A percentile compares a stretch with the other conserved stretches of the same genome.
These are phyloP conservation scores for Pseudomyrmex dendroicus DNA, from an alignment of 1,140 invertebrate genomes.

Conservation along the genomic window DNA sequence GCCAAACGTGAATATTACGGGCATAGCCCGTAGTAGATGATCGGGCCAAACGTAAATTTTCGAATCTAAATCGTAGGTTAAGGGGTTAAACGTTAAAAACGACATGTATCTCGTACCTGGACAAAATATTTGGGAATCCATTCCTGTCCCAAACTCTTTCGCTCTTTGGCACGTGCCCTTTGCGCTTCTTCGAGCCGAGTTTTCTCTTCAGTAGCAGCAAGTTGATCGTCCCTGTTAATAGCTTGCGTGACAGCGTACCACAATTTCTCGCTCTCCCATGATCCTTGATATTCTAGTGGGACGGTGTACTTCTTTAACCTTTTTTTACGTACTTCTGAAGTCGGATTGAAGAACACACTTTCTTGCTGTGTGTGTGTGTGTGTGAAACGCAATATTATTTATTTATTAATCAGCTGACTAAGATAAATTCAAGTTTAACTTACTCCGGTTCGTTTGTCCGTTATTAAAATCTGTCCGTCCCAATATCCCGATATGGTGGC, in stretches of 20 bases:
- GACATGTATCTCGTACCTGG: constrained; percentile 82
- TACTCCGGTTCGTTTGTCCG: constrained; percentile 91
- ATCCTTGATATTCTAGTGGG: constrained; percentile 90
- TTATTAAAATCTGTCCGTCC: constrained; percentile 94
- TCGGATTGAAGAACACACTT: constrained; percentile 91
- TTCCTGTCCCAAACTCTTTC: constrained; percentile 87
- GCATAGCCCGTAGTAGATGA: too few relatives aligned
- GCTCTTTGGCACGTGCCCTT: constrained; percentile 89
- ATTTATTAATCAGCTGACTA: constrained; percentile 6
- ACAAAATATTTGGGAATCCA: constrained; percentile 91
- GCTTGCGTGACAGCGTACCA: constrained; percentile 94
- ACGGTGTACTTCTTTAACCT: constrained; percentile 93
- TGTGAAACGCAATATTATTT: constrained; percentile 59
- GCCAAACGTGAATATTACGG: too few relatives aligned
- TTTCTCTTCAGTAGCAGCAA: constrained; percentile 95
- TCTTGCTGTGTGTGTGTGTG: constrained; percentile 87
- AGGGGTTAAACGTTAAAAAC: neutral
- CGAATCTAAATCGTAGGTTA: too few relatives aligned
- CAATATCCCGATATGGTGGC: constrained; percentile 95
- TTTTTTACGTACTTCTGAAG: constrained; percentile 88
- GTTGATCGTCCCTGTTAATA: constrained; percentile 91
- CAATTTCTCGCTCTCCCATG: constrained; percentile 94
- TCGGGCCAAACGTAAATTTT: too few relatives aligned
- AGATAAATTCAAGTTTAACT: constrained; percentile 62
- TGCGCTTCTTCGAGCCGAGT: constrained; percentile 95